Conservation (phyloP, 1,140 invertebrate species). For the Tribolium madens region DNA sequence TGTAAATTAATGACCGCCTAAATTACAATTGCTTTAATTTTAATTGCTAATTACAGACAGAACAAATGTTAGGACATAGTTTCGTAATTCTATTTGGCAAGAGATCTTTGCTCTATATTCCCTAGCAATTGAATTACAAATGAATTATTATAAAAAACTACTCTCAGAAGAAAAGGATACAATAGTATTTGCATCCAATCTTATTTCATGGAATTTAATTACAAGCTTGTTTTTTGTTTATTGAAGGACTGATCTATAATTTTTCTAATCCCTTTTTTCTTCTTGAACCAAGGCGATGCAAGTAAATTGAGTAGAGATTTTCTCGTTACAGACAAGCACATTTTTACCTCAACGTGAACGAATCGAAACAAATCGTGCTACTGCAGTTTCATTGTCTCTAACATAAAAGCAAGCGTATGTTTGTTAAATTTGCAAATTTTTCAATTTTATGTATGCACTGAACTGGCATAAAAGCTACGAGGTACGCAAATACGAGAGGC, state of each 20-base stretch:
- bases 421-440: conserved; percentile 29
- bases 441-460: conserved; percentile 22
- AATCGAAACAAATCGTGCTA: conserved; percentile 17
- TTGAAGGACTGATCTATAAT: not conserved
- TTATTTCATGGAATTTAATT: not conserved
- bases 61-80: conserved; percentile 12
- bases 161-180: not conserved
- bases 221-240: not conserved
- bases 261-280: not conserved
- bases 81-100: not conserved
- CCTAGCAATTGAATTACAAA: conserved; percentile 10
- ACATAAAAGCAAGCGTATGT: conserved; percentile 16
- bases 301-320: not conserved
- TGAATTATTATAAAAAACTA: not conserved
- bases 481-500: conserved; percentile 23
- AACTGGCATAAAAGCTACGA: conserved; percentile 11
- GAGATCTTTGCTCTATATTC: conserved; percentile 14
- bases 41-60: conserved; percentile 32
- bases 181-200: not conserved
- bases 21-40: conserved; percentile 22
- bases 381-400: conserved; percentile 17
- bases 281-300: not conserved
- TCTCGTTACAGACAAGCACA: not conserved
- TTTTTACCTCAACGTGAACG: conserved; percentile 8
- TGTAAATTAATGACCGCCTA: conserved; percentile 14